Evolutionary conservation across 2,797 vertebrate genomes (phyloP).

Genomic region (Sylvilagus floridanus): DNA sequence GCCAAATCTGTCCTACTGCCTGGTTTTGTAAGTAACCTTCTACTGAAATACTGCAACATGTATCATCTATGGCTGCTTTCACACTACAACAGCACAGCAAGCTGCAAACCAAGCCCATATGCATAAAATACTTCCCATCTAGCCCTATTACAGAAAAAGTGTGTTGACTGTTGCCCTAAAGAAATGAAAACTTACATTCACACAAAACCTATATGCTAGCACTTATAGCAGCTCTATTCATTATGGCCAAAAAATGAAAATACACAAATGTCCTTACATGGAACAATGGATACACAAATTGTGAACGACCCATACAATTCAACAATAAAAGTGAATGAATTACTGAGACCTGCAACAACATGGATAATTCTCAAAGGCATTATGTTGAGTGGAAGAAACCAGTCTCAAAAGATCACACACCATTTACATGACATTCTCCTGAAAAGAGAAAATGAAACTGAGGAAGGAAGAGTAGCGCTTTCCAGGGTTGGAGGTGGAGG

Average conservation of each 20-base stretch:
- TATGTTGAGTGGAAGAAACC: too few species aligned
- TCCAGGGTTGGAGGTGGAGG: not conserved
- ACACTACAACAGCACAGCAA: not conserved
- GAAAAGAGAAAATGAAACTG: not conserved
- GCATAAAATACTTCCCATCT: constrained; percentile 2
- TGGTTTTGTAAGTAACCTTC: not conserved
- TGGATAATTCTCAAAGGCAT: too few species aligned
- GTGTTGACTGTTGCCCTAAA: not conserved
- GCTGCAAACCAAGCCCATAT: not conserved
- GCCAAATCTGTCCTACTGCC: not conserved
- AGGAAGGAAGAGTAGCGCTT: not conserved
- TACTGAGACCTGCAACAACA: not conserved
- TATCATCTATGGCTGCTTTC: not conserved
- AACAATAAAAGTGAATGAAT: constrained; percentile 10
- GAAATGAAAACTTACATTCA: not conserved
- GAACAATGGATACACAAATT: not conserved
- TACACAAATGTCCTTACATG: not conserved
- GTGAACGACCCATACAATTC: not conserved
- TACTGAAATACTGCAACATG: not conserved
- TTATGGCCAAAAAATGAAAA: not conserved
- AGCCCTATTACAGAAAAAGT: not conserved
- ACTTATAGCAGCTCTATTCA: too few species aligned
- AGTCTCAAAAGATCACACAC: too few species aligned
- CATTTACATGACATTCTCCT: not conserved
- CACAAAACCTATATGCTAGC: too few species aligned